phyloP scores from a whole-genome alignment of 1,140 invertebrate species.

The Hycleus phaleratus region DNA sequence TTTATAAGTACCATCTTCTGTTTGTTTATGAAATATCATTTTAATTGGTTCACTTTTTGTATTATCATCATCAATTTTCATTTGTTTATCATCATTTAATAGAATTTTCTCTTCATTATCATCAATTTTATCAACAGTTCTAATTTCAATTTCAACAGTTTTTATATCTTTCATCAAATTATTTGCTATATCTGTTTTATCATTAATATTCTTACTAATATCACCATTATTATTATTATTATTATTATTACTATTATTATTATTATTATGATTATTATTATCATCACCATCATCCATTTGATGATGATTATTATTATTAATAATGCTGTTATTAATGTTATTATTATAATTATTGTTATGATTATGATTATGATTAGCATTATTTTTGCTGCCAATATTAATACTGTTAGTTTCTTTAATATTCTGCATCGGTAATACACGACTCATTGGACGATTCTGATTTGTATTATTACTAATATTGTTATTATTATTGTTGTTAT shows the following conservation, averaged over 20 bases:
- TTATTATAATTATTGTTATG: too few relatives aligned
- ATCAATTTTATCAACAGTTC: conserved; percentile 15
- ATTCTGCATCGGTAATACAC: conserved; percentile 64
- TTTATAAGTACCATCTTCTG: conserved; percentile 45
- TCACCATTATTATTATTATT: too few relatives aligned
- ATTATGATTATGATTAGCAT: too few relatives aligned
- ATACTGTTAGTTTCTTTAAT: conserved; percentile 30
- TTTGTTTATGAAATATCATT: conserved; percentile 46
- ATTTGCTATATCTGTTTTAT: too few relatives aligned
- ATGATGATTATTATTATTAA: too few relatives aligned
- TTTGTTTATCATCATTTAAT: neutral
- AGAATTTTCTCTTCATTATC: conserved; percentile 6
- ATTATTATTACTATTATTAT: too few relatives aligned
- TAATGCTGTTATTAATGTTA: too few relatives aligned
- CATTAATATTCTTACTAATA: too few relatives aligned
- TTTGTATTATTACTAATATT: conserved; percentile 22
- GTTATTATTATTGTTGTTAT: too few relatives aligned
- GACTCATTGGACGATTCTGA: conserved; percentile 58
- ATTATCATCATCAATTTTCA: neutral
- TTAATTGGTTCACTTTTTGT: conserved; percentile 3
- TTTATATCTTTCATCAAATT: too few relatives aligned
- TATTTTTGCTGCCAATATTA: neutral
- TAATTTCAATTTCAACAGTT: conserved; percentile 12
- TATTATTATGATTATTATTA: too few relatives aligned
- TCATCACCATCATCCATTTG: too few relatives aligned